Conservation (phyloP, 35 echinoderm and acorn worm species). For the Hemicentrotus pulcherrimus region DNA sequence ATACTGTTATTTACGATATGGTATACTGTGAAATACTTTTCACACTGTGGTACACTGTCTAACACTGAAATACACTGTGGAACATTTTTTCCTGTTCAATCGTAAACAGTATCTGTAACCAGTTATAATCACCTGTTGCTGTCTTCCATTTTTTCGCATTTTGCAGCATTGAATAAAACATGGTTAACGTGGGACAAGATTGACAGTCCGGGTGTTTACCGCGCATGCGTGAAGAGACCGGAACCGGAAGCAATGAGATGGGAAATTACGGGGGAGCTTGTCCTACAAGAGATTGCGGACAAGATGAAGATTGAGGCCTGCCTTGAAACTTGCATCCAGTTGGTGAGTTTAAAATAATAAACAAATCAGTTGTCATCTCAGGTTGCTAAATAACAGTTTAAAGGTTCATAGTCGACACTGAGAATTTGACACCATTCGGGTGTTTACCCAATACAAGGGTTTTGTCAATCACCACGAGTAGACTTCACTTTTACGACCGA, state of each 20-base stretch:
- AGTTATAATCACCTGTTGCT: not conserved
- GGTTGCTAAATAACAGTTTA: too few relatives aligned
- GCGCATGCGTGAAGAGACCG: constrained; percentile 76
- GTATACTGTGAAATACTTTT: too few relatives aligned
- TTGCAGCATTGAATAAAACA: constrained; percentile 72
- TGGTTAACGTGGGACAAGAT: constrained; percentile 69
- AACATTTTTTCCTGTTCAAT: not conserved
- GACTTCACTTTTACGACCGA: too few relatives aligned
- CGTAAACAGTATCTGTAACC: not conserved
- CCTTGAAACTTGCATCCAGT: constrained; percentile 53
- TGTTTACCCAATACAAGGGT: too few relatives aligned
- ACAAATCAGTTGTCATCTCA: not conserved
- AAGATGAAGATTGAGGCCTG: constrained; percentile 62
- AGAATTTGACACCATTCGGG: too few relatives aligned
- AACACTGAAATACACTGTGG: not conserved
- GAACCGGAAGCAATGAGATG: constrained; percentile 30
- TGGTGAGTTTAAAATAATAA: constrained; percentile 55
- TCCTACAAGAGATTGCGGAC: constrained; percentile 26
- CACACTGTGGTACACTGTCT: too few relatives aligned
- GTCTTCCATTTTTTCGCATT: not conserved
- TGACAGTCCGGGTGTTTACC: constrained; percentile 72
- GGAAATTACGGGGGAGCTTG: constrained; percentile 54
- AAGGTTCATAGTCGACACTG: too few relatives aligned
- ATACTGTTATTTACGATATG: too few relatives aligned
- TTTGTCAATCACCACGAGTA: too few relatives aligned